phyloP scores from a whole-genome alignment of 1,140 invertebrate genomes.

The Metopolophium dirhodum region DNA sequence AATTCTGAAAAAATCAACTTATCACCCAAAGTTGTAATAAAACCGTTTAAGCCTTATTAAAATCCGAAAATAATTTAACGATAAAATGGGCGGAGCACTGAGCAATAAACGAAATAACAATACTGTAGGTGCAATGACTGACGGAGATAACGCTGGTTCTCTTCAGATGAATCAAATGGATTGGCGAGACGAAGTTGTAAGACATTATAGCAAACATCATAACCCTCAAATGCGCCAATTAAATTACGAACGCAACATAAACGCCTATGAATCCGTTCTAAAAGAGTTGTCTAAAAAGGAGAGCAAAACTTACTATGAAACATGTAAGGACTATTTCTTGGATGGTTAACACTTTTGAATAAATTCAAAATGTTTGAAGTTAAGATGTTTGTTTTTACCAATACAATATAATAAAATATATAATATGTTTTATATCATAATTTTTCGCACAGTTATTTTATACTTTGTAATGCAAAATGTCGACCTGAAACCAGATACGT shows the following conservation, averaged over 20 bases:
- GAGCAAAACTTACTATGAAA: not conserved
- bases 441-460: not conserved
- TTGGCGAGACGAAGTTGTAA: not conserved
- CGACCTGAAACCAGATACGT: not conserved
- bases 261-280: not conserved
- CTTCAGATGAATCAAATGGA: not conserved
- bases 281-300: not conserved
- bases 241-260: not conserved
- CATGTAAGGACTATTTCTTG: not conserved
- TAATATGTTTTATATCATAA: not conserved
- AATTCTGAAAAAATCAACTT: not conserved
- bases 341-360: not conserved
- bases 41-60: not conserved
- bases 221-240: not conserved
- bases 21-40: not conserved
- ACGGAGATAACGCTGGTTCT: not conserved
- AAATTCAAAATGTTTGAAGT: not conserved
- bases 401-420: not conserved
- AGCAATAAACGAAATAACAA: not conserved
- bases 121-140: not conserved
- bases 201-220: not conserved
- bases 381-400: not conserved
- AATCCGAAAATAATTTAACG: not conserved
- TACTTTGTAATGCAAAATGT: not conserved
- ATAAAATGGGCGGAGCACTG: not conserved